Evolutionary conservation across 2,113 vertebrate genomes (phyloP).

Genomic region (Anhinga anhinga): DNA sequence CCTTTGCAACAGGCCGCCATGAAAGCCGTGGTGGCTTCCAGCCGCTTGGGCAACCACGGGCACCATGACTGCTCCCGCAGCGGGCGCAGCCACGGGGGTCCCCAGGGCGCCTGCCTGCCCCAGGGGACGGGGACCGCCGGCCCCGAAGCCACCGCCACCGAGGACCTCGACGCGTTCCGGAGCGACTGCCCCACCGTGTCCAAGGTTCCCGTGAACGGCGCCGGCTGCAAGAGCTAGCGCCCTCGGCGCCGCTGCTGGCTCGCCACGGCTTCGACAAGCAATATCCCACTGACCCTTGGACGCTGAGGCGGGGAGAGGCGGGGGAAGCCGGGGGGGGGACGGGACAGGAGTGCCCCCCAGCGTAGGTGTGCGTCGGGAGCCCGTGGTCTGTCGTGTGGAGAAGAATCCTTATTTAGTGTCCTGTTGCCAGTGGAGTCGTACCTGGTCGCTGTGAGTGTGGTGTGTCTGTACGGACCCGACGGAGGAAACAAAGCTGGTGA

Average conservation of each 20-base stretch:
- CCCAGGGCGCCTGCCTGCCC: background rate
- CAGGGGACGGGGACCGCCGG: accelerated
- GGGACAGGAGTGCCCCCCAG: background rate
- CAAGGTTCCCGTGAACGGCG: background rate
- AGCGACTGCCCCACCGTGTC: background rate
- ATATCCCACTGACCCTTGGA: background rate
- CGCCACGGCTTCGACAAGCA: background rate
- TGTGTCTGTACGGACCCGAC: background rate
- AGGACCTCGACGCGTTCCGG: background rate
- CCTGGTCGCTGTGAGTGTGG: background rate
- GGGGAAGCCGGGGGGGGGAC: background rate
- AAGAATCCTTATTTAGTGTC: background rate
- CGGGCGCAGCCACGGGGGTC: slow-evolving; percentile 26
- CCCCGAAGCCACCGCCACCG: accelerated
- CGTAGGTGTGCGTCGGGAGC: background rate
- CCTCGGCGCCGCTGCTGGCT: accelerated
- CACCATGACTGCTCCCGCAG: slow-evolving; percentile 78
- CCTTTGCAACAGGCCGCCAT: slow-evolving; percentile 80
- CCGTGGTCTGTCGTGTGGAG: background rate
- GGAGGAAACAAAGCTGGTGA: background rate
- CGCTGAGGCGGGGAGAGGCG: background rate
- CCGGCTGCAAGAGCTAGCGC: background rate
- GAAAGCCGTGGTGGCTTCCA: slow-evolving; percentile 86
- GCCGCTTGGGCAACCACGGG: slow-evolving; percentile 73
- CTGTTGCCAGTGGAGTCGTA: background rate